Conservation (phyloP, 30 jellyfish, hydroid and myxozoan genomes). For the Hydractinia symbiolongicarpus region DNA sequence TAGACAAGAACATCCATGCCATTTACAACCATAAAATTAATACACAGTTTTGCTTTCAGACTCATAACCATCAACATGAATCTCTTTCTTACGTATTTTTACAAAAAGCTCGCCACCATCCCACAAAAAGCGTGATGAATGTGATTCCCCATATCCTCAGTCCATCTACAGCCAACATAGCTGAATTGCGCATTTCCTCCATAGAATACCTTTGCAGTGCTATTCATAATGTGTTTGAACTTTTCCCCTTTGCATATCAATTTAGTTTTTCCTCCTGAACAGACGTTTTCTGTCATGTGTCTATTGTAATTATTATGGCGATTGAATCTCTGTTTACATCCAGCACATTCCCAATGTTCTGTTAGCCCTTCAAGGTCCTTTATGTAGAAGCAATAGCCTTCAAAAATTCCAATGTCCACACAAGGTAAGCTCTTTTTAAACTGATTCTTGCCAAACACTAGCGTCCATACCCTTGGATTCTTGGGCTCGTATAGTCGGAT, state of each 20-base stretch:
- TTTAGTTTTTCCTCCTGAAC: conserved; percentile 14
- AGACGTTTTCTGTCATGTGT: background rate
- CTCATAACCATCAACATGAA: conserved; percentile 17
- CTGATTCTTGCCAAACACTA: conserved; percentile 8
- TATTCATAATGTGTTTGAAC: background rate
- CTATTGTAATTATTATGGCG: background rate
- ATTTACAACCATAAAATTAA: conserved; percentile 22
- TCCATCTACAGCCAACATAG: conserved; percentile 7
- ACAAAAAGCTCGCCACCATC: conserved; percentile 10
- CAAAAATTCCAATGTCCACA: background rate
- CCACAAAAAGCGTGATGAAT: too few relatives aligned
- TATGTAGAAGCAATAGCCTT: conserved; percentile 6
- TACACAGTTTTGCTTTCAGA: conserved; percentile 20
- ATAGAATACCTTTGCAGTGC: conserved; percentile 1
- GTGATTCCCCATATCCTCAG: conserved; percentile 11
- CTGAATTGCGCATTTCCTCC: conserved; percentile 9
- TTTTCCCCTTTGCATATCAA: conserved; percentile 6
- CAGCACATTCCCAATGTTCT: conserved; percentile 5
- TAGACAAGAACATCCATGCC: conserved; percentile 23
- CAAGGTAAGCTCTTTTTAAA: background rate
- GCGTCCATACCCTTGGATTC: background rate
- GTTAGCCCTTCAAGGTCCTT: background rate
- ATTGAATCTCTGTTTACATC: conserved; percentile 1
- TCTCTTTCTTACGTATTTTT: background rate
- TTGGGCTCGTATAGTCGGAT: conserved; percentile 24